phyloP scores from a whole-genome alignment of 2,888 invertebrate genomes.

The Baccha elongata region DNA sequence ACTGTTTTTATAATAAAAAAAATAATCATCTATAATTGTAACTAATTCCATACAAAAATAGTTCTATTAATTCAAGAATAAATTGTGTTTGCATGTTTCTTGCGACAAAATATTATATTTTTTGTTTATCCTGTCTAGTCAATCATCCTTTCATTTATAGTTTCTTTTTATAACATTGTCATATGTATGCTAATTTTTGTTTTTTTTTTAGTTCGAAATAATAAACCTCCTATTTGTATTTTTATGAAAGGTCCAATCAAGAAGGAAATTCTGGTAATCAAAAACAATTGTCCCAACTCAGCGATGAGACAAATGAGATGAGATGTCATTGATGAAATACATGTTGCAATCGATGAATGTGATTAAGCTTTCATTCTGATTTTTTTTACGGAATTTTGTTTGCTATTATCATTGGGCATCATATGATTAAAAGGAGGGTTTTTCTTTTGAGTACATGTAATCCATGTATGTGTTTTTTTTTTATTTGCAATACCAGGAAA shows the following conservation, averaged over 20 bases:
- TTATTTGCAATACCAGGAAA: not conserved
- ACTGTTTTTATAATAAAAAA: no score
- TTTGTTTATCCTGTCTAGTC: no score
- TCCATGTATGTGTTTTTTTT: not conserved
- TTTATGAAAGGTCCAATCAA: conserved; percentile 24
- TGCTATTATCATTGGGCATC: not conserved
- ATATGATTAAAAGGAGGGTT: not conserved
- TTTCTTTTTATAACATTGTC: not conserved
- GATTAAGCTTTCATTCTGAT: conserved; percentile 11
- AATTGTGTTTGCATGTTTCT: no score
- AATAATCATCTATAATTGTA: no score
- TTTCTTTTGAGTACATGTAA: no score
- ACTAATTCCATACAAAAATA: no score
- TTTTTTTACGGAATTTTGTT: not conserved
- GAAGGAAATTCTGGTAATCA: not conserved
- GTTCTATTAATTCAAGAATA: no score
- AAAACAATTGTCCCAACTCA: conserved; percentile 9
- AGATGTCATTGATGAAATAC: conserved; percentile 22
- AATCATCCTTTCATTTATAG: no score
- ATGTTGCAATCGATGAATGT: conserved; percentile 30
- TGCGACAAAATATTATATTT: no score
- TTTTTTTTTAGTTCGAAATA: not conserved
- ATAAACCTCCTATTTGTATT: not conserved
- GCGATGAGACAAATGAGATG: conserved; percentile 7
- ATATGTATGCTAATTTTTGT: not conserved